Evolutionary conservation across 1,140 invertebrate genomes (phyloP).

Genomic region (Phymastichus coffea): DNA sequence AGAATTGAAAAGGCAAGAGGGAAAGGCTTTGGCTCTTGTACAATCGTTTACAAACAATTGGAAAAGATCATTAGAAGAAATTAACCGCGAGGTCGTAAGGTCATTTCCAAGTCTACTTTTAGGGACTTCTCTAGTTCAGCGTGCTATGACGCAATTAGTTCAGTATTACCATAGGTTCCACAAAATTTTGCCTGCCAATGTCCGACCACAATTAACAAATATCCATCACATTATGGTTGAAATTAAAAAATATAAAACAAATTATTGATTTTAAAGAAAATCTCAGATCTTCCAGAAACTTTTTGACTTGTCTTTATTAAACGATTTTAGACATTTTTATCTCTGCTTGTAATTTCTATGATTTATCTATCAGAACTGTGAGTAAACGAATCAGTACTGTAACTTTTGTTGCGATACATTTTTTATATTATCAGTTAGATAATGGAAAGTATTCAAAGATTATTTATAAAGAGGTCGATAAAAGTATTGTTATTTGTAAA

Average conservation of each 20-base stretch:
- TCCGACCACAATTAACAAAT: conserved; percentile 89
- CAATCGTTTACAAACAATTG: conserved; percentile 88
- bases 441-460: too few species aligned
- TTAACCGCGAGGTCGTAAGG: conserved; percentile 90
- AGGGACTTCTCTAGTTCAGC: conserved; percentile 89
- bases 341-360: too few species aligned
- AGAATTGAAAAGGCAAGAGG: conserved; percentile 79
- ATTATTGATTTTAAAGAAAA: conserved; percentile 64
- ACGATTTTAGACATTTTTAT: too few species aligned
- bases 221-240: conserved; percentile 99
- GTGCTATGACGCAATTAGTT: conserved; percentile 91
- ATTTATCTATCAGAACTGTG: too few species aligned
- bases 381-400: too few species aligned
- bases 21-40: conserved; percentile 79
- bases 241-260: conserved; percentile 98
- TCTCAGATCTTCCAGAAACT: too few species aligned
- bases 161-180: conserved; percentile 98
- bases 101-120: conserved; percentile 97
- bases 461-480: too few species aligned
- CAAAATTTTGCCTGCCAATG: conserved; percentile 88
- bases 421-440: too few species aligned
- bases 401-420: too few species aligned
- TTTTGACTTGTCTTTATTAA: too few species aligned
- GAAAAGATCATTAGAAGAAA: conserved; percentile 92
- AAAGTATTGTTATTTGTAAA: too few species aligned